phyloP scores from a whole-genome alignment of 2,888 invertebrate species.

The Allygus modestus region DNA sequence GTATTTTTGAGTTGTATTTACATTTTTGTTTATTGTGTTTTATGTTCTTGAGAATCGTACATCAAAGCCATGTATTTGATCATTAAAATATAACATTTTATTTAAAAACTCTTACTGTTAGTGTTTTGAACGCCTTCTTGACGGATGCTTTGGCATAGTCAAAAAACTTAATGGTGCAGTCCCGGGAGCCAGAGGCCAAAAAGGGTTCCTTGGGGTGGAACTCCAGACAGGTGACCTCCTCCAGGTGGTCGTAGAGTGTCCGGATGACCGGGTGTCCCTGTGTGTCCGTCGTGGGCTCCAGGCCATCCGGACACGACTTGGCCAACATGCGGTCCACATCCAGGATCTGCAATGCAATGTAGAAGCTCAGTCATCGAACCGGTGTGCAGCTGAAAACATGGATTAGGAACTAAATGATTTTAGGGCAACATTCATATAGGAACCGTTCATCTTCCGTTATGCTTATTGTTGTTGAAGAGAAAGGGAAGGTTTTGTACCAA shows the following conservation, averaged over 20 bases:
- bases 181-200: constrained; percentile 95
- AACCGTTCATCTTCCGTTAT: no score
- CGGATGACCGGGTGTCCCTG: constrained; percentile 99
- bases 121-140: constrained; percentile 97
- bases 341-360: constrained; percentile 88
- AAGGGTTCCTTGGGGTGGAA: constrained; percentile 98
- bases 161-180: constrained; percentile 96
- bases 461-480: no score
- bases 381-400: no score
- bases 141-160: constrained; percentile 99
- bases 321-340: constrained; percentile 99
- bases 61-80: no score
- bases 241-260: constrained; percentile 97
- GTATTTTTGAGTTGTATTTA: no score
- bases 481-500: no score
- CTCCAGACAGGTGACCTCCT: constrained; percentile 97
- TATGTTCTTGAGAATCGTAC: no score
- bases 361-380: no score
- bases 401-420: no score
- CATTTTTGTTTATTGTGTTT: no score
- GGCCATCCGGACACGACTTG: constrained; percentile 95
- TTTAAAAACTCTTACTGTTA: constrained; percentile 83
- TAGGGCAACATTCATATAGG: no score
- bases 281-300: constrained; percentile 88
- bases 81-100: no score